phyloP scores from a whole-genome alignment of 2,888 invertebrate genomes.

The Zygogramma bicolorata region DNA sequence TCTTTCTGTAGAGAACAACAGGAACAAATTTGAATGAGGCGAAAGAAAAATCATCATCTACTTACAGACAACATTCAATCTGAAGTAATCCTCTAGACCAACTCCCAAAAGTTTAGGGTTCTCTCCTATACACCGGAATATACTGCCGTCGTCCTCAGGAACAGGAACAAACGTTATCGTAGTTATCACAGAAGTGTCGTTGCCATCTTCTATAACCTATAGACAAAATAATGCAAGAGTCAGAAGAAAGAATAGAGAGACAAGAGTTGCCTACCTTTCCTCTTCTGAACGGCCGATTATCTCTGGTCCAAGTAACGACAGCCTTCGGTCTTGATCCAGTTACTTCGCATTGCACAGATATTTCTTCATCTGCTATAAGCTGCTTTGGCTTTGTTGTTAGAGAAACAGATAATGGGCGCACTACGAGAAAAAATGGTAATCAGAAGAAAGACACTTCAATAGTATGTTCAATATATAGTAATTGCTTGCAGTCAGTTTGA shows the following conservation, averaged over 20 bases:
- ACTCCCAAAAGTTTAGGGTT: constrained; percentile 83
- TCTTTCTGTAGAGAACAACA: background rate
- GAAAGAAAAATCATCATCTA: constrained; percentile 55
- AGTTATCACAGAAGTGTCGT: constrained; percentile 82
- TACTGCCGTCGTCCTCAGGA: constrained; percentile 87
- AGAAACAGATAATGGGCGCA: constrained; percentile 82
- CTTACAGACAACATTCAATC: constrained; percentile 92
- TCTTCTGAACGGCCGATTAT: constrained; percentile 80
- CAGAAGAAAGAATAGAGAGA: background rate
- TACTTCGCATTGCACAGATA: constrained; percentile 84
- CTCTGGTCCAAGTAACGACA: constrained; percentile 86
- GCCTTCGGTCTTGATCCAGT: constrained; percentile 90
- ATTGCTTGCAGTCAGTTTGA: too few species aligned
- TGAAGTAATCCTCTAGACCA: constrained; percentile 84
- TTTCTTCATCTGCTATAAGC: constrained; percentile 83
- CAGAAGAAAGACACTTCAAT: too few species aligned
- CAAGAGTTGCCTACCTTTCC: constrained; percentile 73
- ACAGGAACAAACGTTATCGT: constrained; percentile 83
- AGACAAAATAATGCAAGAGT: constrained; percentile 24
- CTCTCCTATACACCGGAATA: constrained; percentile 86
- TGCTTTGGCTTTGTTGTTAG: constrained; percentile 82
- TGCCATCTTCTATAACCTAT: constrained; percentile 75
- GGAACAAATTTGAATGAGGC: background rate
- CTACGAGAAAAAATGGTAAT: constrained; percentile 72
- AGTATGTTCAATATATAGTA: too few species aligned